Base-by-base conservation (phyloP, 1,140 invertebrate genomes). In the Aphaenogaster rudis region DNA sequence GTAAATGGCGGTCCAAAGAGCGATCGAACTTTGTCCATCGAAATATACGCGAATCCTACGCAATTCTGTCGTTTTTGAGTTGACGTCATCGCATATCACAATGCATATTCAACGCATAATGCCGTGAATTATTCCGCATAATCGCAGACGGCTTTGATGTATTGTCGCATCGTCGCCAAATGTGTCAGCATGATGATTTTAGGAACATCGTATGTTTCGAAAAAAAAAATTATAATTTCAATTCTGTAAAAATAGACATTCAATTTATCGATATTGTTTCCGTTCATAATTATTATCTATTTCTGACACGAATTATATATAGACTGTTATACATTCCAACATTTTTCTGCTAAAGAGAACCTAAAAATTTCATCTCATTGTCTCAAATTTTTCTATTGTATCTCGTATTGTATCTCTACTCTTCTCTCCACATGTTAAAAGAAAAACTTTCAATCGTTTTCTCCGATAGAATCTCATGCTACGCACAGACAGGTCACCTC, bases 51-150 rank as follows among this genome's bases (percentile, higher is more conserved):
- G 33, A 82, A 72, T 17, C 28, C 39, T 52, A 39, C 39, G 28
- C 39, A n/a, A 72, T 74, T 48, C 77, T 54, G 61, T 48, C 76
- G 59, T 79, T 72, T 71, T 71, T 71, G 50, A 81, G 50, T 57
- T 71, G 48, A 71, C 42, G n/a, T 80, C 63, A 39, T 80, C 59
- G 59, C 45, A n/a, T n/a, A 71, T 81, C 64, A 57, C 64, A 50
- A 81, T 81, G 50, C 50, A 72, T 81, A 81, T 81, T 81, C 50
- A 71, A 81, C 45, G 17, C 15, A 39, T 42, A 21, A 81, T 69
- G 71, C 17, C 67, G 66, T 81, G 21, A 81, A 81, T 81, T 59
- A 81, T 71, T 81, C 66, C 66, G 66, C 28, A 81, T 57, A 72
- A 81, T 81, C 50, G 52, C 36, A 63, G 17, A 67, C 33, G 63